Conservation (phyloP, 2,113 vertebrate species). For the Erythrolamprus reginae region DNA sequence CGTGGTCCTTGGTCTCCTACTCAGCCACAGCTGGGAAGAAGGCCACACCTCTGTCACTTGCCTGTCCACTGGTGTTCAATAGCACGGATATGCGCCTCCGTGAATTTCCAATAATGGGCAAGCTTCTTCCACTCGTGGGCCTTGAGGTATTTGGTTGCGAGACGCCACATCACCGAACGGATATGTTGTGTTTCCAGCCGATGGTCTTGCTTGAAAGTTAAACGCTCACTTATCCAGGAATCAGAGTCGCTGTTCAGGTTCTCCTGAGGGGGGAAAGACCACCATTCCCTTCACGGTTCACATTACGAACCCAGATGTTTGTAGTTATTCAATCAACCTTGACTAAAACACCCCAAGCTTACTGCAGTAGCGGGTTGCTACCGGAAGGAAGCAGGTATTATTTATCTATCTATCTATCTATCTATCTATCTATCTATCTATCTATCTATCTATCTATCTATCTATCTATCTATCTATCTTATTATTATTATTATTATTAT, state of each 20-base stretch:
- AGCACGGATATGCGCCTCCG: constrained; percentile 77
- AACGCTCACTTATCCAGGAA: constrained; percentile 62
- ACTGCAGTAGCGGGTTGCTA: too few relatives aligned
- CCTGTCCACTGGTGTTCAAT: constrained; percentile 92
- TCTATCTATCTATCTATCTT: too few relatives aligned
- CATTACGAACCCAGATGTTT: neutral
- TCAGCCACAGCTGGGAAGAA: neutral
- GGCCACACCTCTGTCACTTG: constrained; percentile 20
- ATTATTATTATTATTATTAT: too few relatives aligned
- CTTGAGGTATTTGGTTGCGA: constrained; percentile 79
- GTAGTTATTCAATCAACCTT: neutral
- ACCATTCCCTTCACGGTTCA: neutral
- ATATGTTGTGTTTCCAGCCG: constrained; percentile 78
- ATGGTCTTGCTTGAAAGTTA: constrained; percentile 86
- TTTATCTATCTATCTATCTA: too few relatives aligned
- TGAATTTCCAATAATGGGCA: constrained; percentile 83
- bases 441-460: too few relatives aligned
- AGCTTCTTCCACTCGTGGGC: constrained; percentile 84
- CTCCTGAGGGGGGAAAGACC: constrained; percentile 60
- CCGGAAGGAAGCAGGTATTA: too few relatives aligned
- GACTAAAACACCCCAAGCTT: neutral
- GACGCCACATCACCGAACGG: constrained; percentile 78
- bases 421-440: too few relatives aligned
- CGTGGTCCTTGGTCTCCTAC: neutral
- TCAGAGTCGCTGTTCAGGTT: constrained; percentile 57